phyloP scores from a whole-genome alignment of 1,140 invertebrate species.

The Plectrocnemia conspersa region DNA sequence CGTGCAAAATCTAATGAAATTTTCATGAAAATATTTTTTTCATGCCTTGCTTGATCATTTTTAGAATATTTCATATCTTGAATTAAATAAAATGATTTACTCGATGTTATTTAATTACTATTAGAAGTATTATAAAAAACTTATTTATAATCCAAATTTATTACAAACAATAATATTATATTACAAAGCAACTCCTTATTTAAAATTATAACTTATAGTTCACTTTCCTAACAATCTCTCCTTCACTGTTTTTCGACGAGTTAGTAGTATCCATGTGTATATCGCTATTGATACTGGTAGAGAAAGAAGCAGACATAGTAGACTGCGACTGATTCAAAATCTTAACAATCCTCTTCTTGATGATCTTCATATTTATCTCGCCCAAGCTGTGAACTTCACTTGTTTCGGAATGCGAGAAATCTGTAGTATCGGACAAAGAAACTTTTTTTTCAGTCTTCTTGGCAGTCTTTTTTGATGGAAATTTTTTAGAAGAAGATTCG shows the following conservation, averaged over 20 bases:
- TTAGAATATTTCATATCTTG: too few species aligned
- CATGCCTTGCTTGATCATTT: too few species aligned
- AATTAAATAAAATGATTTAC: too few species aligned
- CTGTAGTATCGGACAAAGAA: slow-evolving; percentile 32
- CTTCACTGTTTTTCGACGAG: slow-evolving; percentile 42
- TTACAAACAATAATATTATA: too few species aligned
- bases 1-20: too few species aligned
- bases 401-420: slow-evolving; percentile 47
- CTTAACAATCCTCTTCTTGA: slow-evolving; percentile 36
- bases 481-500: not conserved
- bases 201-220: too few species aligned
- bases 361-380: slow-evolving; percentile 45
- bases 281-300: slow-evolving; percentile 29
- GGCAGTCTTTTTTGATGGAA: not conserved
- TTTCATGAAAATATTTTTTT: too few species aligned
- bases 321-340: slow-evolving; percentile 32
- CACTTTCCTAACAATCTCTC: too few species aligned
- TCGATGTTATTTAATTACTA: too few species aligned
- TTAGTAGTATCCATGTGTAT: slow-evolving; percentile 20
- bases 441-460: slow-evolving; percentile 11
- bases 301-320: slow-evolving; percentile 13
- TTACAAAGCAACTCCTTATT: too few species aligned
- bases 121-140: too few species aligned
- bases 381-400: slow-evolving; percentile 39
- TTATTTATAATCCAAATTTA: too few species aligned